Percentiles rank a stretch among this genome's conserved stretches.
These are phyloP conservation scores for Chymomyza costata DNA, from an alignment of 1,140 invertebrate species.

Conservation along the genomic window DNA sequence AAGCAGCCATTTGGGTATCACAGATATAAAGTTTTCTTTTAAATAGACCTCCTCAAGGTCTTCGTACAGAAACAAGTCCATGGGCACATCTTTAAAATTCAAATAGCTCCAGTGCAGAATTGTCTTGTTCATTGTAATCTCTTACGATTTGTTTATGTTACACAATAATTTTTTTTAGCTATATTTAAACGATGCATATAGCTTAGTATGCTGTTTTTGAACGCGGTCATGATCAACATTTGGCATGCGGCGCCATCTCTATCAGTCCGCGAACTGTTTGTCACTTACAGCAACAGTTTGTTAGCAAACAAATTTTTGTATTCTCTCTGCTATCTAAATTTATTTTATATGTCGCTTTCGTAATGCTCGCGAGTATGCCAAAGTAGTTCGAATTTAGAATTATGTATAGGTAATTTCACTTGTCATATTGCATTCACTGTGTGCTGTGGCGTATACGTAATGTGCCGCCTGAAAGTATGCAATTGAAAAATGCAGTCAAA, in stretches of 20 bases:
- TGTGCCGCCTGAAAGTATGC: constrained; percentile 53
- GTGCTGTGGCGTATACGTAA: constrained; percentile 45
- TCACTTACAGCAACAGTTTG: constrained; percentile 62
- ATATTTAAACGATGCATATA: constrained; percentile 49
- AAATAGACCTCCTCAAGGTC: constrained; percentile 69
- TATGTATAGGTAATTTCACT: background rate
- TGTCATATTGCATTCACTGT: background rate
- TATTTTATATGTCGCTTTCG: constrained; percentile 32
- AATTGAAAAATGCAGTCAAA: constrained; percentile 23
- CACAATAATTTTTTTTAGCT: constrained; percentile 39
- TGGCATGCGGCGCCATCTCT: constrained; percentile 47
- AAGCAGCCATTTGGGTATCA: constrained; percentile 69
- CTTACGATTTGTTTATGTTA: no score
- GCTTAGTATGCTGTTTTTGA: constrained; percentile 33
- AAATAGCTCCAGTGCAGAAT: constrained; percentile 74
- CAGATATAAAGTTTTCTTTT: constrained; percentile 72
- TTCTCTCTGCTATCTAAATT: constrained; percentile 30
- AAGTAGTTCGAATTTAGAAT: background rate
- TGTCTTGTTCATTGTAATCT: constrained; percentile 70
- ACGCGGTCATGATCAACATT: constrained; percentile 70
- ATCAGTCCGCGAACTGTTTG: constrained; percentile 53
- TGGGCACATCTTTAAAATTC: constrained; percentile 72
- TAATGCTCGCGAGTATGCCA: constrained; percentile 17
- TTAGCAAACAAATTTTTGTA: constrained; percentile 17
- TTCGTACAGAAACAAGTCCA: constrained; percentile 66